Conservation (phyloP, 2,888 invertebrate genomes). For the Oscheius sp. region DNA sequence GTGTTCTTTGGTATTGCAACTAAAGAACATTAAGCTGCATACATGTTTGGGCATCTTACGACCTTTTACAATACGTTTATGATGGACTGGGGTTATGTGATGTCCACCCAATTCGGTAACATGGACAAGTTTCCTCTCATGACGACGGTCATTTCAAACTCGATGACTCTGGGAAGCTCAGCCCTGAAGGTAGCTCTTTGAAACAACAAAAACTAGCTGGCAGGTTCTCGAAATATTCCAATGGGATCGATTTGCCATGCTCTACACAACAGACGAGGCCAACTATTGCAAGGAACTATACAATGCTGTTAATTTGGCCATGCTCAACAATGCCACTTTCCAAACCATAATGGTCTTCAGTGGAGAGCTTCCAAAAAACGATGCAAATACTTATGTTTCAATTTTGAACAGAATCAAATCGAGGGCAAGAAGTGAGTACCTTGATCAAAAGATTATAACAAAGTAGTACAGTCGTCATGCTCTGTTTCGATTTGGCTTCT, state of each 20-base stretch:
- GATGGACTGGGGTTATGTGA: conserved; percentile 50
- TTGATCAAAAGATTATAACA: neutral
- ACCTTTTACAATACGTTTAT: conserved; percentile 43
- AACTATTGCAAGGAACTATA: conserved; percentile 45
- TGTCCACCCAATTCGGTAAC: conserved; percentile 41
- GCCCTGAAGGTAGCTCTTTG: neutral
- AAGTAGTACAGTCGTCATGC: conserved; percentile 45
- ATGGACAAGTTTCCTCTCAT: conserved; percentile 41
- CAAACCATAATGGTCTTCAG: neutral
- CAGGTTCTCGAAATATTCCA: conserved; percentile 40
- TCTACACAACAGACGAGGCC: conserved; percentile 40
- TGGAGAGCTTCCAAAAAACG: neutral
- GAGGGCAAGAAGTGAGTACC: conserved; percentile 11
- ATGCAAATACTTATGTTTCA: neutral
- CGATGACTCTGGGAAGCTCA: conserved; percentile 1
- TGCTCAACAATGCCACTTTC: conserved; percentile 17
- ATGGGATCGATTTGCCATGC: conserved; percentile 43
- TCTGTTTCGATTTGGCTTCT: conserved; percentile 50
- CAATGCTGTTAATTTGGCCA: conserved; percentile 42
- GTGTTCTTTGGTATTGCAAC: neutral
- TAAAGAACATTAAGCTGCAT: conserved; percentile 30
- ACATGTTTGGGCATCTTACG: conserved; percentile 41
- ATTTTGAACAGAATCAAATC: neutral
- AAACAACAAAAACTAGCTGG: neutral
- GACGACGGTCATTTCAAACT: conserved; percentile 40